Conservation (phyloP, 1,140 invertebrate species). For the Hycleus phaleratus region DNA sequence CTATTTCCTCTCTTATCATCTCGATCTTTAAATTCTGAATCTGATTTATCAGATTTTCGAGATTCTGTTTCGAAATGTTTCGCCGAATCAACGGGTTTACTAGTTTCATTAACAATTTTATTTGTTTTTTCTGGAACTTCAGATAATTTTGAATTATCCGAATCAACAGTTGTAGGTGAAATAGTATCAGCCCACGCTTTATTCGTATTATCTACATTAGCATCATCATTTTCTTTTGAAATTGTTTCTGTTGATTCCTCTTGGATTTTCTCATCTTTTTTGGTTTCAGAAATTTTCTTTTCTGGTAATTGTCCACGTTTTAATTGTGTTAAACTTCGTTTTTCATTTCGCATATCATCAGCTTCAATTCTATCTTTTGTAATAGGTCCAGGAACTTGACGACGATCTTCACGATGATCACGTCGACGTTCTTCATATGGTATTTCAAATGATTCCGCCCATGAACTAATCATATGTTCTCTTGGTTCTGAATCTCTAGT, state of each 20-base stretch:
- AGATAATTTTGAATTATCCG: conserved; percentile 21
- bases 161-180: conserved; percentile 35
- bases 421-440: conserved; percentile 45
- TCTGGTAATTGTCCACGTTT: conserved; percentile 40
- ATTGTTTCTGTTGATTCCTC: conserved; percentile 29
- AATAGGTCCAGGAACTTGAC: conserved; percentile 50
- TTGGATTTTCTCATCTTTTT: conserved; percentile 37
- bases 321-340: conserved; percentile 47
- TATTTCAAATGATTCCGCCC: conserved; percentile 41
- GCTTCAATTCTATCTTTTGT: conserved; percentile 56
- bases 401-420: conserved; percentile 34
- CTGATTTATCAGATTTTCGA: conserved; percentile 24
- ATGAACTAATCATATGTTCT: conserved; percentile 37
- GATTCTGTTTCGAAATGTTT: conserved; percentile 10
- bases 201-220: conserved; percentile 18
- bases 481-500: conserved; percentile 36
- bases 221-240: not conserved
- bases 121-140: conserved; percentile 15
- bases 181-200: conserved; percentile 47
- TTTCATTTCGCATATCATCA: conserved; percentile 49
- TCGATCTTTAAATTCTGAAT: conserved; percentile 35
- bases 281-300: conserved; percentile 15
- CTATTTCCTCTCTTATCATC: conserved; percentile 37
- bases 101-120: not conserved
- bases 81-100: not conserved